Conservation (phyloP, 2,113 vertebrate species). For the Noturus placidus region DNA sequence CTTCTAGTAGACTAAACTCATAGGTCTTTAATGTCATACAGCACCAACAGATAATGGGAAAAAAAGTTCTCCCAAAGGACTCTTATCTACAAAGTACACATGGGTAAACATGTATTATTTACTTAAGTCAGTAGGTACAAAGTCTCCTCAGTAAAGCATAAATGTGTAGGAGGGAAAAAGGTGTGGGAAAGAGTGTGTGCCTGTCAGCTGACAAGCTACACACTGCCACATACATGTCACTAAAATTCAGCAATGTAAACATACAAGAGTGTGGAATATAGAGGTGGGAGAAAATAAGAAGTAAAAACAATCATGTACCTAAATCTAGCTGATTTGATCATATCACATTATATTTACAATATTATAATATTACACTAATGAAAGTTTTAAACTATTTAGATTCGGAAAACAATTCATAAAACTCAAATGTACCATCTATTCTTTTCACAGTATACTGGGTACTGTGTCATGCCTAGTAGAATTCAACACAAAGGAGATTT, state of each 20-base stretch:
- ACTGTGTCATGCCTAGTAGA: not conserved
- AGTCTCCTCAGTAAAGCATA: constrained; percentile 57
- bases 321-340: not conserved
- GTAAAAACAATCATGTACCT: too few species aligned
- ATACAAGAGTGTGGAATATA: not conserved
- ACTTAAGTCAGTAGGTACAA: constrained; percentile 62
- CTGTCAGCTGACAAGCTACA: constrained; percentile 29
- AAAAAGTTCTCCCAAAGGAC: constrained; percentile 29
- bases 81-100: constrained; percentile 49
- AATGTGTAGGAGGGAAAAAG: constrained; percentile 24
- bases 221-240: not conserved
- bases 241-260: not conserved
- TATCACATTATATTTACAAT: not conserved
- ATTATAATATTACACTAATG: not conserved
- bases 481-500: not conserved
- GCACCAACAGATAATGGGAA: constrained; percentile 14
- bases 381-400: not conserved
- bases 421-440: not conserved
- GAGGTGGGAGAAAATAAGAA: not conserved
- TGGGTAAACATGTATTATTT: constrained; percentile 60
- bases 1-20: not conserved
- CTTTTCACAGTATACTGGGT: not conserved
- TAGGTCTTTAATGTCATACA: constrained; percentile 6
- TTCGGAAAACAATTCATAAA: not conserved
- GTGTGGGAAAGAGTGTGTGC: constrained; percentile 36